A percentile compares a stretch with the other conserved stretches of the same genome.
These are phyloP conservation scores for Micromesistius poutassou DNA, from an alignment of 2,797 vertebrate genomes.

Conservation along the genomic window DNA sequence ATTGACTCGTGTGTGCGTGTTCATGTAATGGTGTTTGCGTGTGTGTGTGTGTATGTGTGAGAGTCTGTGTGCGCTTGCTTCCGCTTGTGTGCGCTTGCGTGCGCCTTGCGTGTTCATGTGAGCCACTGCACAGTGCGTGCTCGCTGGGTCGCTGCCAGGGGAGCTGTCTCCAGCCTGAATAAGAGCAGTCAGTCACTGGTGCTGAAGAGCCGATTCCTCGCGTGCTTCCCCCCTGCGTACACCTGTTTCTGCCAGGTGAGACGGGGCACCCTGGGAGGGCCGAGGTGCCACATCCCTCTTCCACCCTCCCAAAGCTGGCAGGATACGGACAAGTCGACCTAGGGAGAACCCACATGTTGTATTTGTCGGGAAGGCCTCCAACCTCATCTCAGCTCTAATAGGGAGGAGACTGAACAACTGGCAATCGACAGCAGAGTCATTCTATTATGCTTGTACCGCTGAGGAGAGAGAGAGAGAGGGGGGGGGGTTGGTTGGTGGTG, in stretches of 20 bases:
- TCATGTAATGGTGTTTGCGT: constrained; percentile 18
- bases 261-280: constrained; percentile 61
- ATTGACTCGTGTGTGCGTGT: not conserved
- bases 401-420: not conserved
- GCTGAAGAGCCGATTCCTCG: constrained; percentile 76
- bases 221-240: constrained; percentile 64
- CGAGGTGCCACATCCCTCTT: constrained; percentile 61
- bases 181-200: constrained; percentile 71
- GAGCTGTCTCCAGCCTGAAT: constrained; percentile 68
- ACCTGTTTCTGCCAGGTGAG: constrained; percentile 70
- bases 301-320: not conserved
- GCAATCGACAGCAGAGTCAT: not conserved
- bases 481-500: not conserved
- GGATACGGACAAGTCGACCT: not conserved
- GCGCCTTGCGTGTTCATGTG: constrained; percentile 26
- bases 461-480: not conserved
- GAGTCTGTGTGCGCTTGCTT: constrained; percentile 10
- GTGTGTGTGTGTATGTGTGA: not conserved
- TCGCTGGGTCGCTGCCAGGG: constrained; percentile 59
- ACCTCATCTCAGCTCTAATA: not conserved
- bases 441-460: not conserved
- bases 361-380: not conserved
- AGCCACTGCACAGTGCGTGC: constrained; percentile 63
- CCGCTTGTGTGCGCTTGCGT: constrained; percentile 20
- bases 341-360: not conserved